phyloP scores from a whole-genome alignment of 2,113 vertebrate genomes.

The Spermophilus dauricus region DNA sequence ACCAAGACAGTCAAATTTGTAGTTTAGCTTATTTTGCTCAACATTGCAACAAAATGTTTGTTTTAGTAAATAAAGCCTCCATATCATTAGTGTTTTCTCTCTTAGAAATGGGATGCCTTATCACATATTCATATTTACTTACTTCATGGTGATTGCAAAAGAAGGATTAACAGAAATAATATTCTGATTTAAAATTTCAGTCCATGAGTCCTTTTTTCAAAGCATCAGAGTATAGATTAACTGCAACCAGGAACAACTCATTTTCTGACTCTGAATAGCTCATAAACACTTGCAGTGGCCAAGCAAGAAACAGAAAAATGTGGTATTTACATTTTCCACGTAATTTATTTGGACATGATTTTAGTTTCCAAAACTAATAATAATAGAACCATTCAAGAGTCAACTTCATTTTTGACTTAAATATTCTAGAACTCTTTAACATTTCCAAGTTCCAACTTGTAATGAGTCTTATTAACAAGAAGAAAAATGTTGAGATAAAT shows the following conservation, averaged over 20 bases:
- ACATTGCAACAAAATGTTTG: not conserved
- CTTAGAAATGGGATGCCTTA: not conserved
- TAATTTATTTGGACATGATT: constrained; percentile 49
- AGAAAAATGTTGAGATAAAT: constrained; percentile 4
- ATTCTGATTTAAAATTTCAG: constrained; percentile 22
- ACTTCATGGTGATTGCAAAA: not conserved
- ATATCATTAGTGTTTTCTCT: not conserved
- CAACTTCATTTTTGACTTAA: constrained; percentile 38
- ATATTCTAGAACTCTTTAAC: constrained; percentile 2
- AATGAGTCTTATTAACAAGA: constrained; percentile 7
- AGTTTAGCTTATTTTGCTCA: not conserved
- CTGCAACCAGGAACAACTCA: constrained; percentile 26
- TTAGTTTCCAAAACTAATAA: constrained; percentile 63
- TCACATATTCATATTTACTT: not conserved
- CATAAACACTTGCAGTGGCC: constrained; percentile 42
- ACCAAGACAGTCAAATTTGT: not conserved
- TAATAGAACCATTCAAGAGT: constrained; percentile 19
- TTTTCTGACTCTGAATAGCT: not conserved
- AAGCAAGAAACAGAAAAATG: constrained; percentile 39
- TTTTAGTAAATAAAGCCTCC: not conserved
- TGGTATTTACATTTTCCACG: constrained; percentile 32
- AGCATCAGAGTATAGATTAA: constrained; percentile 1
- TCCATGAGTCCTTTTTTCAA: constrained; percentile 48
- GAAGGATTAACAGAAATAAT: constrained; percentile 39
- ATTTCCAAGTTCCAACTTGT: constrained; percentile 10